Percentiles rank a stretch among this genome's conserved stretches.
Conservation (phyloP, 2,113 vertebrate genomes). For the Potamarius usumacintae region DNA sequence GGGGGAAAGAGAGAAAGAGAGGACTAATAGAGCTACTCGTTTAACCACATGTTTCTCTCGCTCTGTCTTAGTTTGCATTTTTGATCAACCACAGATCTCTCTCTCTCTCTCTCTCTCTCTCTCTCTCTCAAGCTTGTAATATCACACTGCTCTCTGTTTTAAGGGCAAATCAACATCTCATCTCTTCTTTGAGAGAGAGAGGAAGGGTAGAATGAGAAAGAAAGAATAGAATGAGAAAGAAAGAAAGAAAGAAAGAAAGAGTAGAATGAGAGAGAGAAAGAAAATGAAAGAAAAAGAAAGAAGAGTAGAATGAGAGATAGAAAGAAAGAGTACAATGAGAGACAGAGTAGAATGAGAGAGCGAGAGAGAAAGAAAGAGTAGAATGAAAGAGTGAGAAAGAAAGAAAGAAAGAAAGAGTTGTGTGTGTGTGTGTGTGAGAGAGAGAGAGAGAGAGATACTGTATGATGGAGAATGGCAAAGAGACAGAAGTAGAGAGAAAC, state of each 20-base stretch:
- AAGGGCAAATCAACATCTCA: not conserved
- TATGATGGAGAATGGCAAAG: too few relatives aligned
- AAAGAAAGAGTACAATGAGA: not conserved
- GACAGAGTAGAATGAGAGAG: too few relatives aligned
- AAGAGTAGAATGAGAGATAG: constrained; percentile 18
- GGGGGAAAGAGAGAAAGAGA: not conserved
- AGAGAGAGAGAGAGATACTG: too few relatives aligned
- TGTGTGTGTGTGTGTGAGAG: too few relatives aligned
- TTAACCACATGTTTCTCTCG: constrained; percentile 36
- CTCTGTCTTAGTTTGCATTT: constrained; percentile 5
- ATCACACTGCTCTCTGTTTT: not conserved
- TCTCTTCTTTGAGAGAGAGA: not conserved
- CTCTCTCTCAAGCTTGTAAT: not conserved
- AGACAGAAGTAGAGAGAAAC: too few relatives aligned
- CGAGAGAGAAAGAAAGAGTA: too few relatives aligned
- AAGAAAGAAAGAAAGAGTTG: too few relatives aligned
- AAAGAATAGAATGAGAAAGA: too few relatives aligned
- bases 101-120: not conserved
- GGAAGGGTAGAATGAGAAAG: too few relatives aligned
- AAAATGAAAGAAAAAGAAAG: not conserved
- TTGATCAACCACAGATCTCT: not conserved
- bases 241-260: not conserved
- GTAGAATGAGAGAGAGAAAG: not conserved
- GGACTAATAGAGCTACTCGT: constrained; percentile 23
- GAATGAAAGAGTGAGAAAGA: too few relatives aligned